These are phyloP conservation scores for Cerceris ruficornis DNA, from an alignment of 2,888 invertebrate genomes.

Conservation along the genomic window DNA sequence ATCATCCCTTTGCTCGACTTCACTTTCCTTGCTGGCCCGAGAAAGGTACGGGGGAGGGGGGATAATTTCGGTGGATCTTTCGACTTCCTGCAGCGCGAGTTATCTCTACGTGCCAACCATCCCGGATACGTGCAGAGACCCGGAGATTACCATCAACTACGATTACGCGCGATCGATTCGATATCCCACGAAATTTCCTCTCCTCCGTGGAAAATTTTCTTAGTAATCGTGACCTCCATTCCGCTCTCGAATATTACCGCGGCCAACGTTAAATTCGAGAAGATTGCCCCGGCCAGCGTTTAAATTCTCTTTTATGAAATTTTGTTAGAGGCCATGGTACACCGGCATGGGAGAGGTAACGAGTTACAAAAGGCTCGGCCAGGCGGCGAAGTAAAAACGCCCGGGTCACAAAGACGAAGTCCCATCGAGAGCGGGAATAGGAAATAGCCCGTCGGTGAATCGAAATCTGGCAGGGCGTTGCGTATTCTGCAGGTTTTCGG, in stretches of 20 bases:
- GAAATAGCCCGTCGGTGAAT: slow-evolving; percentile 35
- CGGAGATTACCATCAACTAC: no score
- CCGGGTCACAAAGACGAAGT: not conserved
- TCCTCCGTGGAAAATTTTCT: not conserved
- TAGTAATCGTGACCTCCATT: not conserved
- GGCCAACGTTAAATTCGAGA: not conserved
- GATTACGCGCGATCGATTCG: not conserved
- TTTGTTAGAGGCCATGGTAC: no score
- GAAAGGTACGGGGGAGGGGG: slow-evolving; percentile 13
- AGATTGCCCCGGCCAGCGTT: not conserved
- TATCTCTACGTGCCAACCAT: not conserved
- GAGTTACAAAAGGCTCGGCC: not conserved
- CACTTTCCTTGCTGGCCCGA: not conserved
- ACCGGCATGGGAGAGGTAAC: not conserved
- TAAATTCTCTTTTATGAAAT: not conserved
- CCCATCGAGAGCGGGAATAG: slow-evolving; percentile 26
- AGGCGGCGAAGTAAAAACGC: not conserved
- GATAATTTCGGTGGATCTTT: slow-evolving; percentile 47
- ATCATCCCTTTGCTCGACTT: slow-evolving; percentile 29
- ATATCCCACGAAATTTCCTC: not conserved
- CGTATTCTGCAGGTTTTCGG: slow-evolving; percentile 65
- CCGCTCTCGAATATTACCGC: not conserved
- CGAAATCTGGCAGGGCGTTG: slow-evolving; percentile 56
- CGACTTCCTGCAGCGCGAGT: slow-evolving; percentile 18
- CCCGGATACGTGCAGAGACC: no score